Percentiles rank a stretch among this genome's conserved stretches.
Conservation (phyloP, 1,140 invertebrate species). For the Vanessa tameamea region DNA sequence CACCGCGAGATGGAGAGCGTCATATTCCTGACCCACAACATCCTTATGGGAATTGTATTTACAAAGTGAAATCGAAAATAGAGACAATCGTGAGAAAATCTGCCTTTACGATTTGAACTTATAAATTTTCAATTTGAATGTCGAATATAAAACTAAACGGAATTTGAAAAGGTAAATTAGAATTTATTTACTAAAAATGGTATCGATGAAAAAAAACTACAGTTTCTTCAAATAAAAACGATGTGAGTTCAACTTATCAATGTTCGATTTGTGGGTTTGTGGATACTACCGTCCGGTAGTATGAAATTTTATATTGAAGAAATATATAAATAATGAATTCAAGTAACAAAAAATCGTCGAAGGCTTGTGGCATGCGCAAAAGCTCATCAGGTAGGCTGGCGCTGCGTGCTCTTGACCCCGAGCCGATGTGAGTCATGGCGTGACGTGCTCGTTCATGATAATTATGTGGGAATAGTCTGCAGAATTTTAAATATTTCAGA, state of each 20-base stretch:
- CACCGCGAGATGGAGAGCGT: slow-evolving; percentile 11
- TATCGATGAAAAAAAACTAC: no score
- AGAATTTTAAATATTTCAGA: slow-evolving; percentile 25
- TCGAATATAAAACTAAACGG: no score
- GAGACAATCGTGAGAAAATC: background rate
- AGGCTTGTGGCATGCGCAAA: slow-evolving; percentile 60
- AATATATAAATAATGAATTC: background rate
- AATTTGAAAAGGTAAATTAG: no score
- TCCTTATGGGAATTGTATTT: slow-evolving; percentile 5
- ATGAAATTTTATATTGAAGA: no score
- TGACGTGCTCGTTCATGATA: slow-evolving; percentile 38
- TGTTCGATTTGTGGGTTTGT: no score
- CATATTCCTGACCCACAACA: slow-evolving; percentile 10
- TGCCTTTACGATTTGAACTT: background rate
- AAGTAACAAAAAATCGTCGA: slow-evolving; percentile 15
- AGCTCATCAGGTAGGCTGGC: slow-evolving; percentile 62
- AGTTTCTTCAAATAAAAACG: no score
- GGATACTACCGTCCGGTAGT: no score
- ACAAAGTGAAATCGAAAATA: background rate
- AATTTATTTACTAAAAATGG: no score
- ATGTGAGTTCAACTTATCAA: no score
- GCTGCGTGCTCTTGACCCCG: slow-evolving; percentile 66
- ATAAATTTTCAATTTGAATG: background rate
- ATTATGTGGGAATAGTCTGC: slow-evolving; percentile 50
- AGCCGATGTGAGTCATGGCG: slow-evolving; percentile 56